These are phyloP conservation scores for Neocrepidodera transversa DNA, from an alignment of 2,888 invertebrate species.

Conservation along the genomic window DNA sequence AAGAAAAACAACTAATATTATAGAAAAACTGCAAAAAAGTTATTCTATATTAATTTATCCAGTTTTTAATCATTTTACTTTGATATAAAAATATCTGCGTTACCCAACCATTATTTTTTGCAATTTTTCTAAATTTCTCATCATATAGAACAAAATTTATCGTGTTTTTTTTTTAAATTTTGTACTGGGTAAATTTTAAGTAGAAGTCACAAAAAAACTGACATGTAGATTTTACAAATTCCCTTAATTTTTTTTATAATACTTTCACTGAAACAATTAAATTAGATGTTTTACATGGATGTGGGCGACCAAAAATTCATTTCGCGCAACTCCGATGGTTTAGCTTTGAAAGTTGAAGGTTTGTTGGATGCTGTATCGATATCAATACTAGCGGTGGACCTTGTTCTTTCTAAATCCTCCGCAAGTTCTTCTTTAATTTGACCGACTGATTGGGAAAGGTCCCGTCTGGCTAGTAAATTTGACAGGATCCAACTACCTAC, in stretches of 20 bases:
- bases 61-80: too few relatives aligned
- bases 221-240: too few relatives aligned
- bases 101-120: too few relatives aligned
- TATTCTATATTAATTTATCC: too few relatives aligned
- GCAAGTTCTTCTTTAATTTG: conserved; percentile 69
- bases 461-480: conserved; percentile 71
- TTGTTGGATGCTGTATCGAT: conserved; percentile 54
- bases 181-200: too few relatives aligned
- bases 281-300: conserved; percentile 69
- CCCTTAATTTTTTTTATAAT: conserved; percentile 2
- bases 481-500: conserved; percentile 69
- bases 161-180: too few relatives aligned
- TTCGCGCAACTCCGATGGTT: conserved; percentile 77
- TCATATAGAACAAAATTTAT: too few relatives aligned
- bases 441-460: conserved; percentile 65
- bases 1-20: too few relatives aligned
- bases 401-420: conserved; percentile 46
- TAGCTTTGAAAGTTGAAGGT: conserved; percentile 62
- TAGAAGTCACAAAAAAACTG: too few relatives aligned
- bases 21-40: too few relatives aligned
- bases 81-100: too few relatives aligned
- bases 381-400: conserved; percentile 47
- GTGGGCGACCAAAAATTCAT: conserved; percentile 89
- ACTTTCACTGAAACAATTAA: background rate
- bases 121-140: too few relatives aligned